These are phyloP conservation scores for Siniperca undulata DNA, from an alignment of 2,797 vertebrate genomes.

Conservation along the genomic window DNA sequence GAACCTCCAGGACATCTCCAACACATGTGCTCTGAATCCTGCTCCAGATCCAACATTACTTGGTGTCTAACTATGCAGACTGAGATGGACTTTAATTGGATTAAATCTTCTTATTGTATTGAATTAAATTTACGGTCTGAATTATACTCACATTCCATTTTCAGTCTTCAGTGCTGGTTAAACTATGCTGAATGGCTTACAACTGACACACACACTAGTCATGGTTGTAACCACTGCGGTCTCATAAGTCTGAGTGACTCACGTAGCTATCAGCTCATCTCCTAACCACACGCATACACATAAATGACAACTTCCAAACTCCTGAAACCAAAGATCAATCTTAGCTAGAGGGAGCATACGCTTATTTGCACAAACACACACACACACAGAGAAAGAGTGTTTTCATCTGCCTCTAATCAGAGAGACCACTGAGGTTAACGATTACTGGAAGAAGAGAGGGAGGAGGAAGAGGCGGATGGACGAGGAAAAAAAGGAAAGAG, in stretches of 20 bases:
- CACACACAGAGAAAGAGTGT: constrained; percentile 28
- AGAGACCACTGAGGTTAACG: constrained; percentile 65
- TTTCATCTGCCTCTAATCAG: constrained; percentile 79
- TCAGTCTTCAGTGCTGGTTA: constrained; percentile 44
- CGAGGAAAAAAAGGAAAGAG: not conserved
- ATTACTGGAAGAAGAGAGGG: constrained; percentile 70
- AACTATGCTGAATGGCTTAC: constrained; percentile 44
- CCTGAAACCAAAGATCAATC: constrained; percentile 70
- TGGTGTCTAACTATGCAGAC: constrained; percentile 74
- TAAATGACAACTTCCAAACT: constrained; percentile 66
- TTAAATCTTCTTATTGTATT: constrained; percentile 56
- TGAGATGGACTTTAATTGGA: constrained; percentile 60
- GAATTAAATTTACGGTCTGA: constrained; percentile 60
- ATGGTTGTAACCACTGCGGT: constrained; percentile 67
- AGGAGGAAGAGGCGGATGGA: constrained; percentile 17
- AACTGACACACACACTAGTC: constrained; percentile 56
- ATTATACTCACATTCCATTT: constrained; percentile 61
- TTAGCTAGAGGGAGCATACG: constrained; percentile 41
- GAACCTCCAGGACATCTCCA: constrained; percentile 59
- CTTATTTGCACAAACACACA: constrained; percentile 27
- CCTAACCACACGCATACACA: constrained; percentile 64
- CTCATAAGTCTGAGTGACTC: constrained; percentile 73
- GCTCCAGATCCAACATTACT: constrained; percentile 65
- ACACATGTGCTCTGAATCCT: constrained; percentile 64
- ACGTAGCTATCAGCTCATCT: constrained; percentile 73